Evolutionary conservation across 2,113 vertebrate genomes (phyloP).

Genomic region (Epinephelus lanceolatus): DNA sequence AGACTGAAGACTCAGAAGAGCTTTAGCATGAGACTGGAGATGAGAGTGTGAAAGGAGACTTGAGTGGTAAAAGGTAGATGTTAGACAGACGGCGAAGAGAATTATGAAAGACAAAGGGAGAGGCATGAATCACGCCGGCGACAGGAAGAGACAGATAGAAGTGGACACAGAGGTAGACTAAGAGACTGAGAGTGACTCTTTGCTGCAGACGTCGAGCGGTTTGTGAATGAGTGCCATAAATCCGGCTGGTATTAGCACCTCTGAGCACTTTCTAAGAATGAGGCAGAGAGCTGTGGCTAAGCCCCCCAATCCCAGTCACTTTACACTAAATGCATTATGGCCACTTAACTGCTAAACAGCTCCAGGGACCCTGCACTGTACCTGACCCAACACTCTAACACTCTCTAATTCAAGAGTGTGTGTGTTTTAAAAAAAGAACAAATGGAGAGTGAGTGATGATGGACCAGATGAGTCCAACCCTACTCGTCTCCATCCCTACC

Average conservation of each 20-base stretch:
- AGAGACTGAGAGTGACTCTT: neutral
- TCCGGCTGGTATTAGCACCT: slow-evolving; percentile 61
- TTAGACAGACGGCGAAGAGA: neutral
- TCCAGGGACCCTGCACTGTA: slow-evolving; percentile 54
- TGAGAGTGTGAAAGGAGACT: slow-evolving; percentile 7
- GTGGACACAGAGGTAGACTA: neutral
- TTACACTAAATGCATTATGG: slow-evolving; percentile 71
- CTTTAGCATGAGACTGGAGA: slow-evolving; percentile 2
- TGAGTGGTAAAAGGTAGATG: neutral
- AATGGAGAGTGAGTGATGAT: slow-evolving; percentile 16
- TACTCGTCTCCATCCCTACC: slow-evolving; percentile 15
- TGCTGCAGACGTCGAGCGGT: slow-evolving; percentile 40
- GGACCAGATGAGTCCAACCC: slow-evolving; percentile 44
- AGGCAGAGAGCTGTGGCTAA: slow-evolving; percentile 60
- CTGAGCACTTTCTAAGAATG: slow-evolving; percentile 72
- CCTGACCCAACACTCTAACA: slow-evolving; percentile 59
- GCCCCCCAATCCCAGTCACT: slow-evolving; percentile 65
- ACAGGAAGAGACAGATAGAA: neutral
- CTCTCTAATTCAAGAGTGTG: slow-evolving; percentile 46
- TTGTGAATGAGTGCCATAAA: slow-evolving; percentile 69
- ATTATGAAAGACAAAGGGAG: neutral
- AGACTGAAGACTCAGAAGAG: slow-evolving; percentile 34
- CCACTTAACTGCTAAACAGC: slow-evolving; percentile 72
- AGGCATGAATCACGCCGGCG: no score
- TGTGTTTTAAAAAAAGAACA: slow-evolving; percentile 42